phyloP scores from a whole-genome alignment of 2,888 invertebrate genomes.

The Gymnocheta viridis region DNA sequence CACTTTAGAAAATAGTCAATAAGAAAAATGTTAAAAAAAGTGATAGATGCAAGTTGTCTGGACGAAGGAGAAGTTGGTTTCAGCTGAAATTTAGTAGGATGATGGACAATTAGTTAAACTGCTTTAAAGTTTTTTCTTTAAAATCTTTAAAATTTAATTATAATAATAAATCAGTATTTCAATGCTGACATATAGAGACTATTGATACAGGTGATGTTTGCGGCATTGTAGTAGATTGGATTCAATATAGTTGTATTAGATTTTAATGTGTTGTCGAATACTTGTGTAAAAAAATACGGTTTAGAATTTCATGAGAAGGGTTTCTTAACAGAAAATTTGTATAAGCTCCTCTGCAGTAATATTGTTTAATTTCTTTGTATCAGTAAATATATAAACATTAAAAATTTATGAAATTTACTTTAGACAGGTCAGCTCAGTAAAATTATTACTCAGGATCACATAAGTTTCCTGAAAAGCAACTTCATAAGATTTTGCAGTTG shows the following conservation, averaged over 20 bases:
- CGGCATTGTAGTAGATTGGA: background rate
- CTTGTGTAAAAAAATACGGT: background rate
- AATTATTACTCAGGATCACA: no score
- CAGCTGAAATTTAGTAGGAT: constrained; percentile 21
- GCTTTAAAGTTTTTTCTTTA: constrained; percentile 22
- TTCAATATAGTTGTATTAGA: background rate
- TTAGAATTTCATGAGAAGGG: background rate
- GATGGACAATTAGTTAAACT: constrained; percentile 63
- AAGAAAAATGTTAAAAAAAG: constrained; percentile 1
- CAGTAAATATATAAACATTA: no score
- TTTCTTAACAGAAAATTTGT: background rate
- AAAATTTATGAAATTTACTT: no score
- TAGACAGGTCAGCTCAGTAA: no score
- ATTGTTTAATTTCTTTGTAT: background rate
- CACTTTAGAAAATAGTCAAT: constrained; percentile 65
- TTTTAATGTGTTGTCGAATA: background rate
- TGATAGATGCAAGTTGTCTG: constrained; percentile 28
- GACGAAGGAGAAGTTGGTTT: background rate
- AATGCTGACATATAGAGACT: constrained; percentile 48
- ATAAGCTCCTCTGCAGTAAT: no score
- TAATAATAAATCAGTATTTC: constrained; percentile 62
- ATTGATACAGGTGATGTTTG: constrained; percentile 24
- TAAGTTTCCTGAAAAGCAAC: no score
- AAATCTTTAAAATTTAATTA: constrained; percentile 56
- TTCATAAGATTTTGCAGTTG: no score